A percentile compares a stretch with the other conserved stretches of the same genome.
Conservation (phyloP, 2,797 vertebrate genomes). For the Rachycentron canadum region DNA sequence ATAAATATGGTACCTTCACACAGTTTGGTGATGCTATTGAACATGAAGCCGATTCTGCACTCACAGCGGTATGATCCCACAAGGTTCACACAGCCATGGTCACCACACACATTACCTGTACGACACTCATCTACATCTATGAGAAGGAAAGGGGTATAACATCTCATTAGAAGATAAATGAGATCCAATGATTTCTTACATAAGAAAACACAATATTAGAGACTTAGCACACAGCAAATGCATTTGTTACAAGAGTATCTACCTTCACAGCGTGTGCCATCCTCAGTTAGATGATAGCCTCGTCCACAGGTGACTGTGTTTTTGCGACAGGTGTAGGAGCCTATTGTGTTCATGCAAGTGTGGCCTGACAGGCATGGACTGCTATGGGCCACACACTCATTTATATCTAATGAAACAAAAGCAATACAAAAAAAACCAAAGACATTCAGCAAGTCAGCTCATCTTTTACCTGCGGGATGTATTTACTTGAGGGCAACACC, state of each 20-base stretch:
- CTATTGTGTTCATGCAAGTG: constrained; percentile 90
- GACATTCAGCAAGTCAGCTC: not conserved
- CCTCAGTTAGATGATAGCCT: constrained; percentile 90
- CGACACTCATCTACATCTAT: constrained; percentile 92
- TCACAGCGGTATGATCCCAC: constrained; percentile 91
- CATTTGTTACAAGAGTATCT: accelerated
- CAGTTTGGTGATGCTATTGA: constrained; percentile 87
- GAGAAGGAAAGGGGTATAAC: not conserved
- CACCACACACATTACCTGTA: constrained; percentile 80
- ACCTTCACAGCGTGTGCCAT: constrained; percentile 91
- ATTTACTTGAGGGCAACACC: not conserved
- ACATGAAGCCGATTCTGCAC: constrained; percentile 89
- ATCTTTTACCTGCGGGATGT: not conserved
- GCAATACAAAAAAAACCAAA: too few relatives aligned
- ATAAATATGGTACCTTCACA: constrained; percentile 86
- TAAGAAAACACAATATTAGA: not conserved
- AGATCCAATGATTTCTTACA: too few relatives aligned
- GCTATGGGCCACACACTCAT: constrained; percentile 87
- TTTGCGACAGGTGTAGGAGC: constrained; percentile 90
- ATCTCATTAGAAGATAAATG: not conserved
- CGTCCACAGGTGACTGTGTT: constrained; percentile 88
- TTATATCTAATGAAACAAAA: constrained; percentile 85
- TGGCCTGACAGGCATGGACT: constrained; percentile 86
- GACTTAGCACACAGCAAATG: not conserved
- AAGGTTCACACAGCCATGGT: constrained; percentile 89